Evolutionary conservation across 1,140 invertebrate genomes (phyloP).

Genomic region (Tetramorium parvispinum): DNA sequence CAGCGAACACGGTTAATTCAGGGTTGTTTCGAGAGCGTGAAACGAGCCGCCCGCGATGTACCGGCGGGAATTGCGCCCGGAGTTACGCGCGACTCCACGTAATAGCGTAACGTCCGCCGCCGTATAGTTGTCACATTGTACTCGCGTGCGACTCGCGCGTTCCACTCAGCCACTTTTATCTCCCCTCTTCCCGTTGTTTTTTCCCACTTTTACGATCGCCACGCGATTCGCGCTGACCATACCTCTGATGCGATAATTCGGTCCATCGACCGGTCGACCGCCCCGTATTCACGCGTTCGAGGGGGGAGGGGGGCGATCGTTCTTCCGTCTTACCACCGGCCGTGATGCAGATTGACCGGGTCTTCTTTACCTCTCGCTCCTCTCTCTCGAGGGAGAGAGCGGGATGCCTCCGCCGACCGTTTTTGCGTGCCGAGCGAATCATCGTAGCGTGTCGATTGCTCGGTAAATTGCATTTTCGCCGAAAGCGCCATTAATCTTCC

Average conservation of each 20-base stretch:
- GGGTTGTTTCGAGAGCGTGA: slow-evolving; percentile 58
- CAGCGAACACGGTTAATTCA: slow-evolving; percentile 61
- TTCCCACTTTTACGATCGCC: neutral
- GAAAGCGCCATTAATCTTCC: slow-evolving; percentile 71
- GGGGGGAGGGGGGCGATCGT: neutral
- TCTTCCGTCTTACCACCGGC: slow-evolving; percentile 34
- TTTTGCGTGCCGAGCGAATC: slow-evolving; percentile 55
- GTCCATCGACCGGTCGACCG: slow-evolving; percentile 5
- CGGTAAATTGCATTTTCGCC: slow-evolving; percentile 72
- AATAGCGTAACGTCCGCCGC: slow-evolving; percentile 44
- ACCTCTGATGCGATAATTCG: slow-evolving; percentile 18
- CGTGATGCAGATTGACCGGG: slow-evolving; percentile 33
- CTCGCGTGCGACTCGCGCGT: neutral
- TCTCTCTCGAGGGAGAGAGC: neutral
- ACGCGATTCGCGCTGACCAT: neutral
- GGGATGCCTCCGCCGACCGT: slow-evolving; percentile 40
- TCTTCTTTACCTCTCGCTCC: neutral
- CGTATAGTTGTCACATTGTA: slow-evolving; percentile 27
- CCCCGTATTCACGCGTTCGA: slow-evolving; percentile 24
- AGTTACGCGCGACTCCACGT: slow-evolving; percentile 51
- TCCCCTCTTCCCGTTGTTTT: neutral
- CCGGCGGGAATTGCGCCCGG: slow-evolving; percentile 48
- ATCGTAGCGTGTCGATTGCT: slow-evolving; percentile 71
- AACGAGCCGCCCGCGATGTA: slow-evolving; percentile 52
- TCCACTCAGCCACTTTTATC: neutral